These are phyloP conservation scores for Cheilosia soror DNA, from an alignment of 2,888 invertebrate genomes.

Conservation along the genomic window DNA sequence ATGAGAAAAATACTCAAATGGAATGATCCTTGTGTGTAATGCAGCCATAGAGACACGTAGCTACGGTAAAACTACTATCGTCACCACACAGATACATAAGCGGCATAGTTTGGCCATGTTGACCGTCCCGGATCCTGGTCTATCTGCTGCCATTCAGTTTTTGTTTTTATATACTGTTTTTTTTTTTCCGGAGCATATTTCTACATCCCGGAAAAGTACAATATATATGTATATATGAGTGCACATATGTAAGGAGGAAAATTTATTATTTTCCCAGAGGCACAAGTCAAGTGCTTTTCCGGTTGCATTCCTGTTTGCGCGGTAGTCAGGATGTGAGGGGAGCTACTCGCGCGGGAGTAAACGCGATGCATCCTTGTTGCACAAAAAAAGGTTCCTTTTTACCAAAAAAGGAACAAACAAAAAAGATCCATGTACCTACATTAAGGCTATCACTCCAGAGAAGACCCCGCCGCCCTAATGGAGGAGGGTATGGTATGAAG, in stretches of 20 bases:
- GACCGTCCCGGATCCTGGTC: constrained; percentile 43
- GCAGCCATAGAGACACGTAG: constrained; percentile 44
- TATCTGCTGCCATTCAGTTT: constrained; percentile 58
- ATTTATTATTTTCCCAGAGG: constrained; percentile 69
- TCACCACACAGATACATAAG: constrained; percentile 51
- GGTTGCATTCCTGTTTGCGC: constrained; percentile 36
- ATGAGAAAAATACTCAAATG: constrained; percentile 29
- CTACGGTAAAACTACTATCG: constrained; percentile 30
- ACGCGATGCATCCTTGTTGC: constrained; percentile 23
- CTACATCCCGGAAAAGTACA: background rate
- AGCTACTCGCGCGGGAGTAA: constrained; percentile 18
- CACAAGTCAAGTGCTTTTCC: constrained; percentile 69
- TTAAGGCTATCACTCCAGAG: constrained; percentile 5
- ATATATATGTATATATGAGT: background rate
- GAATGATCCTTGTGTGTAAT: constrained; percentile 54
- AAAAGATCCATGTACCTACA: constrained; percentile 6
- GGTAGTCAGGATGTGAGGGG: constrained; percentile 13
- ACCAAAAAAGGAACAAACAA: constrained; percentile 7
- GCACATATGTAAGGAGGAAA: constrained; percentile 33
- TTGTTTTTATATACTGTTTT: constrained; percentile 46
- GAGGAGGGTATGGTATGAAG: constrained; percentile 8
- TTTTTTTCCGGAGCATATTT: constrained; percentile 13
- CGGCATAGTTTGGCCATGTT: constrained; percentile 49
- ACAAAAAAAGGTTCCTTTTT: constrained; percentile 6
- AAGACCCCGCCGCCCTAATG: constrained; percentile 19